Base-by-base conservation (phyloP, 2,888 invertebrate genomes). In the Boloria selene region DNA sequence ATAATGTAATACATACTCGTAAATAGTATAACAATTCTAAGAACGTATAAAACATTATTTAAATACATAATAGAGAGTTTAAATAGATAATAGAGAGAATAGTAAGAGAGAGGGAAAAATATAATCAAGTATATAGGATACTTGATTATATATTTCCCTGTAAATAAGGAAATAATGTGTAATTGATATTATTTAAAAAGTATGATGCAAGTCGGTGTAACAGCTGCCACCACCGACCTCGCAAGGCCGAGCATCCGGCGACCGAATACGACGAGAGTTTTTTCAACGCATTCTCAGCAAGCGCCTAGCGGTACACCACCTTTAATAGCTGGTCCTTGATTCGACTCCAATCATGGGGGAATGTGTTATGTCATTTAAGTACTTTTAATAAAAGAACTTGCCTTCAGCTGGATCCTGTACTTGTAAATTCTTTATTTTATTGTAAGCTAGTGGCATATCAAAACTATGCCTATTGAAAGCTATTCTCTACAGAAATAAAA, bases 161-260 rank as follows among this genome's bases (percentile, higher is more conserved):
- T 31, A 10, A 10, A 2, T 31, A 7, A 10, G 31, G 31, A 31
- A 31, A 31, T 31, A 7, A 31, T 2, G 6, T 7, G 6, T 31
- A 31, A 31, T 31, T 7, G 2, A 31, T 31, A 31, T 5, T 31
- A 1, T 0, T 31, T 6, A 31, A 31, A 31, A 31, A 31, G 31
- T 31, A 31, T 5, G 6, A 31, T 31, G 64, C 65, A 44, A 2
- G n/a, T 62, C 80, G 80, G 87, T 88, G 86, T 85, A 70, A 83
- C 17, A 2, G 67, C 67, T 51, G 53, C 59, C 65, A 13, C 31
- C 13, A 56, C 54, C 73, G 86, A 85, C 88, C 86, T 87, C 84
- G 79, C 88, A 88, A 87, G 87, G 88, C 86, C 86, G 83, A 70
- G 72, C 77, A 79, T 80, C 83, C 84, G 76, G 71, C 65, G 68